phyloP scores from a whole-genome alignment of 2,888 invertebrate genomes.

The Ceraclea dissimilis region DNA sequence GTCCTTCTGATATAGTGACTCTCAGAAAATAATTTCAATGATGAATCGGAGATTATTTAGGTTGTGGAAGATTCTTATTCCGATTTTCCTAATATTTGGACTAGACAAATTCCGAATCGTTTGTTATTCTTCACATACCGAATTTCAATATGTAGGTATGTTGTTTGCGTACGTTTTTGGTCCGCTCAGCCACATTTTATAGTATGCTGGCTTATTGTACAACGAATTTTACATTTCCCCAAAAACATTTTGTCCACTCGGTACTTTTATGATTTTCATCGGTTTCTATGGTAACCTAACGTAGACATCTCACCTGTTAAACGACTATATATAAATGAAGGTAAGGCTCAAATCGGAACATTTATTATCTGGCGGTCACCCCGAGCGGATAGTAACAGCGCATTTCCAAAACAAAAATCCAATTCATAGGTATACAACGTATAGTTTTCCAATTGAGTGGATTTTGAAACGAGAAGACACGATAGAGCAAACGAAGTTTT shows the following conservation, averaged over 20 bases:
- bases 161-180: too few species aligned
- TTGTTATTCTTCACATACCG: too few species aligned
- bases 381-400: conserved; percentile 20
- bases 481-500: not conserved
- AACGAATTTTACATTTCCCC: too few species aligned
- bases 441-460: conserved; percentile 23
- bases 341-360: conserved; percentile 3
- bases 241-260: not conserved
- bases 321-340: not conserved
- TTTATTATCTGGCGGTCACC: conserved; percentile 23
- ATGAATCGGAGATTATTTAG: too few species aligned
- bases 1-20: too few species aligned
- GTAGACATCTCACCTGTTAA: conserved; percentile 11
- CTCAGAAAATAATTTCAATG: too few species aligned
- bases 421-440: conserved; percentile 21
- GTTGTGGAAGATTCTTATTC: too few species aligned
- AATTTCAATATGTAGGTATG: too few species aligned
- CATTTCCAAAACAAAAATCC: not conserved
- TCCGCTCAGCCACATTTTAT: too few species aligned
- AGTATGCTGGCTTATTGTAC: too few species aligned
- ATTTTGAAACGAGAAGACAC: not conserved
- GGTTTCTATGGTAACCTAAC: conserved; percentile 20
- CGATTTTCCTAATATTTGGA: too few species aligned
- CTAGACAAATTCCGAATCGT: too few species aligned
- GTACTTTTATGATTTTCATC: not conserved